A percentile compares a stretch with the other conserved stretches of the same genome.
These are phyloP conservation scores for Anthopleura sola DNA, from an alignment of 64 coral and sea anemone species.

Conservation along the genomic window DNA sequence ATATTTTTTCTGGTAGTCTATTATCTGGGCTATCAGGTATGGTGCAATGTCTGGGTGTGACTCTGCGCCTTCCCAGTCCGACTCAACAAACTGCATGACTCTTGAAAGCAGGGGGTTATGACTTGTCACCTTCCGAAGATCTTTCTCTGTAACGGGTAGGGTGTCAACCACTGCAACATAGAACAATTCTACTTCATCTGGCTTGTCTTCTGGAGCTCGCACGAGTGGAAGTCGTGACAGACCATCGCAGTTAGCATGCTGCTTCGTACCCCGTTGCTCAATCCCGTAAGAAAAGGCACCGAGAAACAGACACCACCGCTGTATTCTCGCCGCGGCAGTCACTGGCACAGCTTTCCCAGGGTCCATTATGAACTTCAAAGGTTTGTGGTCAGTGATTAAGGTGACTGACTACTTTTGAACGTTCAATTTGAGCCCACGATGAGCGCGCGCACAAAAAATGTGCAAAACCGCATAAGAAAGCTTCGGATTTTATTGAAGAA, in stretches of 20 bases:
- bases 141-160: conserved; percentile 22
- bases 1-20: too few relatives aligned
- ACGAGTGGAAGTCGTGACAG: neutral
- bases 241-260: conserved; percentile 39
- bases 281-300: conserved; percentile 39
- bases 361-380: conserved; percentile 55
- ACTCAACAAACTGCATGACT: conserved; percentile 22
- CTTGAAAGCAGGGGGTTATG: neutral
- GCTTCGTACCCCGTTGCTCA: conserved; percentile 20
- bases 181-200: conserved; percentile 27
- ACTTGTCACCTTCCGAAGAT: conserved; percentile 5
- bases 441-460: too few relatives aligned
- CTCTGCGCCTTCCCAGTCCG: conserved; percentile 2
- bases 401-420: too few relatives aligned
- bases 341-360: conserved; percentile 41
- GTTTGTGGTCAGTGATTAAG: conserved; percentile 51
- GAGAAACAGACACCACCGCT: conserved; percentile 41
- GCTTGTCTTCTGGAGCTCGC: neutral
- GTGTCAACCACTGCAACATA: conserved; percentile 9
- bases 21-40: too few relatives aligned
- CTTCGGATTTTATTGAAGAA: too few relatives aligned
- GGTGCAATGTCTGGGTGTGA: conserved; percentile 1
- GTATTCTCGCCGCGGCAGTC: conserved; percentile 37
- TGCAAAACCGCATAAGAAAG: too few relatives aligned
- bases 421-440: too few relatives aligned